phyloP scores from a whole-genome alignment of 2,113 vertebrate species.

The Aspidoscelis tigris region DNA sequence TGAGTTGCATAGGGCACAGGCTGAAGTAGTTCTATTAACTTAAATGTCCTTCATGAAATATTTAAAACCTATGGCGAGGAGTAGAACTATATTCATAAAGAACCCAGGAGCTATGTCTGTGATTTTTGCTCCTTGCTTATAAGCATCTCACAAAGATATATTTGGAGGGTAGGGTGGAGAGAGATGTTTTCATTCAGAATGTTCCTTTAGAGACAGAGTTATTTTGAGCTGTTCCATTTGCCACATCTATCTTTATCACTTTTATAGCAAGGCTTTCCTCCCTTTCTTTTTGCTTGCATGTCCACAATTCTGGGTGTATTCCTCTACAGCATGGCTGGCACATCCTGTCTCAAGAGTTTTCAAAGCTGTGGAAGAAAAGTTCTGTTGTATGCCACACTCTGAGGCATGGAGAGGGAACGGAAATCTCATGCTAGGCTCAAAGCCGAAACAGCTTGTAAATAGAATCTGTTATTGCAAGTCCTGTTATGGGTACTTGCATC shows the following conservation, averaged over 20 bases:
- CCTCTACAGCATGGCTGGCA: too few relatives aligned
- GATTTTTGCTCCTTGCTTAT: slow-evolving; percentile 11
- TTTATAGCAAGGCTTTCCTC: neutral
- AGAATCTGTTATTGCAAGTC: too few relatives aligned
- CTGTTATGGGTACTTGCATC: too few relatives aligned
- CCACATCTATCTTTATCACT: neutral
- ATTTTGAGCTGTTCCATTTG: neutral
- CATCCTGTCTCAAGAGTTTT: too few relatives aligned
- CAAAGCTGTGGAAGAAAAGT: too few relatives aligned
- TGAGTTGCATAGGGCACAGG: neutral
- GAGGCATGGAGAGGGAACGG: too few relatives aligned
- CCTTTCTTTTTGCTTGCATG: too few relatives aligned
- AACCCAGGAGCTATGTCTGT: slow-evolving; percentile 15
- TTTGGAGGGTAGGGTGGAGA: neutral
- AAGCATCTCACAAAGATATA: slow-evolving; percentile 2
- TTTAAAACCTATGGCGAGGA: slow-evolving; percentile 18
- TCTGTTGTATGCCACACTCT: too few relatives aligned
- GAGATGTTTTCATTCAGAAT: neutral
- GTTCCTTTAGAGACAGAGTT: neutral
- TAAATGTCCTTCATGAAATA: slow-evolving; percentile 14
- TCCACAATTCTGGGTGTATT: neutral
- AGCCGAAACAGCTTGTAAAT: too few relatives aligned
- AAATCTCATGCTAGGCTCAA: too few relatives aligned
- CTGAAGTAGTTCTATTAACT: slow-evolving; percentile 22
- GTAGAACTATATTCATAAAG: neutral